Conservation (phyloP, 2,797 vertebrate genomes). For the Megaceryle alcyon region DNA sequence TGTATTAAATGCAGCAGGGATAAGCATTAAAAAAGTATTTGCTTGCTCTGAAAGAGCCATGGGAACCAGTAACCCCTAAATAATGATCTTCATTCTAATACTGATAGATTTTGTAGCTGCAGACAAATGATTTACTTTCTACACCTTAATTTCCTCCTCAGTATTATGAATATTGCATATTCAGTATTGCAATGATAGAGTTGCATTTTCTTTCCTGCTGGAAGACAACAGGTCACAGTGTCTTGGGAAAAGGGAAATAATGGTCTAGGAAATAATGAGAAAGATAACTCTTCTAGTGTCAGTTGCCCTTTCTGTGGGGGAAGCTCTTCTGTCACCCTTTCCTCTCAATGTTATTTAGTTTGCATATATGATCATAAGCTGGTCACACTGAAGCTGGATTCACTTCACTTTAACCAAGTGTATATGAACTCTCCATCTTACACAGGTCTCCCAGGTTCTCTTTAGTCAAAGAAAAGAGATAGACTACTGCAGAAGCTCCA, state of each 20-base stretch:
- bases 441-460: not conserved
- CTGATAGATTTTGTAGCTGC: not conserved
- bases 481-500: not conserved
- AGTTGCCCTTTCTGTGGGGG: not conserved
- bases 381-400: not conserved
- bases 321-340: not conserved
- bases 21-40: slow-evolving; percentile 11
- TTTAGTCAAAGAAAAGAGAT: not conserved
- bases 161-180: not conserved
- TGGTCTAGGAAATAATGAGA: not conserved
- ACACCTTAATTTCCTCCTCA: not conserved
- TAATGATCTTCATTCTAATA: not conserved
- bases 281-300: not conserved
- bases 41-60: not conserved
- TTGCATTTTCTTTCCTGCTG: not conserved
- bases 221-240: not conserved
- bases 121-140: not conserved
- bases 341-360: not conserved
- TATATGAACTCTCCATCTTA: not conserved
- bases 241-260: not conserved
- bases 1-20: slow-evolving; percentile 1
- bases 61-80: not conserved
- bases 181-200: not conserved
- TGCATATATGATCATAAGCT: not conserved
- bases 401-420: not conserved